Base-by-base conservation (phyloP, 1,140 invertebrate genomes). In the Lethocerus indicus region DNA sequence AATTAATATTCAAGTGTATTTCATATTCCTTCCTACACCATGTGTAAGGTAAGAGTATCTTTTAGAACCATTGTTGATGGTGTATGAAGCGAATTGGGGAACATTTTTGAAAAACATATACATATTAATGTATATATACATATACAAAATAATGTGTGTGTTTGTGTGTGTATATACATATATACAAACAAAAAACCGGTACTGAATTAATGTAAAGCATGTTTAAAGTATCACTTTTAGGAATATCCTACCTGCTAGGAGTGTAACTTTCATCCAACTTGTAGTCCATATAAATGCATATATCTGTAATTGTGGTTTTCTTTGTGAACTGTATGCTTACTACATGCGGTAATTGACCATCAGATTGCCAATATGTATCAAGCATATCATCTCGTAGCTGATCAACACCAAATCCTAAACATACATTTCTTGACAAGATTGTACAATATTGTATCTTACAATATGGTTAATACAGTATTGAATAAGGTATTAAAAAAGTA, bases 181-280 rank as follows among this genome's bases (percentile, higher is more conserved):
- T n/a, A n/a, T n/a, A n/a, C n/a, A n/a, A n/a, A n/a, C n/a, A n/a
- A n/a, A n/a, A n/a, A n/a, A n/a, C n/a, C n/a, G n/a, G n/a, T n/a
- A n/a, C n/a, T n/a, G n/a, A n/a, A n/a, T n/a, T n/a, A n/a, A n/a
- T n/a, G n/a, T n/a, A n/a, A n/a, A n/a, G n/a, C n/a, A n/a, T n/a
- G n/a, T n/a, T n/a, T n/a, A n/a, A n/a, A n/a, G n/a, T n/a, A n/a
- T n/a, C n/a, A n/a, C n/a, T n/a, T n/a, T n/a, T n/a, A n/a, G n/a
- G n/a, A n/a, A n/a, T n/a, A 32, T 9, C 43, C 58, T 61, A 79
- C 79, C 77, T 80, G 56, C 86, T 92, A 0, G 95, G 95, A 1
- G 95, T 98, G 60, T 99, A 99, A 63, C 92, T 96, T 69, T 99
- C 95, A 71, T 99, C 95, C 14, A 94, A 64, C 66, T 97, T 98